These are phyloP conservation scores for Macrotrachela quadricornifera DNA, from an alignment of 1,140 invertebrate genomes.

Conservation along the genomic window DNA sequence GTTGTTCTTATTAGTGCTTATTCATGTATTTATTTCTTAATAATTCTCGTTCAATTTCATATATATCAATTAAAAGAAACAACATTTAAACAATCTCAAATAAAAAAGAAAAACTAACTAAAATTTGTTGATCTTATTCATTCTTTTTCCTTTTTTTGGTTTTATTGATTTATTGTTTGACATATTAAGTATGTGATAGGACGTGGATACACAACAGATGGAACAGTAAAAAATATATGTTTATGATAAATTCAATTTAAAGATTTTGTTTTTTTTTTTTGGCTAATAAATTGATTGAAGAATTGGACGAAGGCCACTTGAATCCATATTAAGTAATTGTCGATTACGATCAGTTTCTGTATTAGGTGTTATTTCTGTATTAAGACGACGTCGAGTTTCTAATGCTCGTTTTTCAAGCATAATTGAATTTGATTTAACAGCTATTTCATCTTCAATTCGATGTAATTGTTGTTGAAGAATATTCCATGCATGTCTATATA, in stretches of 20 bases:
- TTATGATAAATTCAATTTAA: not conserved
- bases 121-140: too few species aligned
- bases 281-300: too few species aligned
- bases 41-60: slow-evolving; percentile 62
- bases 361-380: slow-evolving; percentile 14
- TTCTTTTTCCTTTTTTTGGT: too few species aligned
- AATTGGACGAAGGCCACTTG: too few species aligned
- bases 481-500: slow-evolving; percentile 27
- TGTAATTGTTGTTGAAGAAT: slow-evolving; percentile 28
- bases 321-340: too few species aligned
- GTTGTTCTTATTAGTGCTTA: slow-evolving; percentile 56
- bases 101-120: too few species aligned
- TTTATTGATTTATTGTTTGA: too few species aligned
- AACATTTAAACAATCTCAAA: too few species aligned
- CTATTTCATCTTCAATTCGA: slow-evolving; percentile 28
- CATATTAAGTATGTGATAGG: too few species aligned
- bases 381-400: slow-evolving; percentile 22
- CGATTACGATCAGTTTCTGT: slow-evolving; percentile 18
- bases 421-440: slow-evolving; percentile 26
- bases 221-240: not conserved
- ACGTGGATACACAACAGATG: too few species aligned
- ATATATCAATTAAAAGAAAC: slow-evolving; percentile 51
- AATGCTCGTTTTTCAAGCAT: slow-evolving; percentile 27
- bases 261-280: too few species aligned
- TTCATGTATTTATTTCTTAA: slow-evolving; percentile 57